phyloP scores from a whole-genome alignment of 2,113 vertebrate species.

The Cephalopholis sonnerati region DNA sequence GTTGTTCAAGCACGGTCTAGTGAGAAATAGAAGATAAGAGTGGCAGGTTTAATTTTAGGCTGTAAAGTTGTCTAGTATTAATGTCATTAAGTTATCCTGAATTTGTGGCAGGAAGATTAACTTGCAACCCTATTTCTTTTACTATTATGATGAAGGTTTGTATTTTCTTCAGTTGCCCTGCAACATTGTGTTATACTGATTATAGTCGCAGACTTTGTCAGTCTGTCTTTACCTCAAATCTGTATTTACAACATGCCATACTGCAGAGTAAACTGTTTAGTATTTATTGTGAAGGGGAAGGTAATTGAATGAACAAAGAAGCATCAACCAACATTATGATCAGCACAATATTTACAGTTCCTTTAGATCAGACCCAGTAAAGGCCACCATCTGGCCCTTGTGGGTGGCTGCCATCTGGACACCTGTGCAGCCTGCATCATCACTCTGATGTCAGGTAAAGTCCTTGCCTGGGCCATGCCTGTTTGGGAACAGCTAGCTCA shows the following conservation, averaged over 20 bases:
- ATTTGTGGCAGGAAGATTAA: neutral
- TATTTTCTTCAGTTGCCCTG: neutral
- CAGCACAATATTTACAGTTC: constrained; percentile 3
- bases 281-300: neutral
- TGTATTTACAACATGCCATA: neutral
- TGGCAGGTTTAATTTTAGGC: neutral
- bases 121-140: neutral
- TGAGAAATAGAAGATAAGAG: neutral
- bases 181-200: neutral
- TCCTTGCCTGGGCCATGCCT: constrained; percentile 6
- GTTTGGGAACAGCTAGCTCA: constrained; percentile 22
- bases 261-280: neutral
- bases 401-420: constrained; percentile 44
- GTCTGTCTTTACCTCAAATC: neutral
- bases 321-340: neutral
- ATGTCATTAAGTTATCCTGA: neutral
- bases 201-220: neutral
- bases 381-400: constrained; percentile 24
- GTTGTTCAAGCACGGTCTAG: neutral
- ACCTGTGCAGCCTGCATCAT: constrained; percentile 22
- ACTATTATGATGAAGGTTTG: neutral
- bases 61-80: neutral
- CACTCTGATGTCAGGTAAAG: constrained; percentile 39
- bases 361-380: constrained; percentile 5
- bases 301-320: neutral